Evolutionary conservation across 1,140 invertebrate species (phyloP), one percentile per base, ranked within the genome.

Genomic region (Campodea augens): DNA sequence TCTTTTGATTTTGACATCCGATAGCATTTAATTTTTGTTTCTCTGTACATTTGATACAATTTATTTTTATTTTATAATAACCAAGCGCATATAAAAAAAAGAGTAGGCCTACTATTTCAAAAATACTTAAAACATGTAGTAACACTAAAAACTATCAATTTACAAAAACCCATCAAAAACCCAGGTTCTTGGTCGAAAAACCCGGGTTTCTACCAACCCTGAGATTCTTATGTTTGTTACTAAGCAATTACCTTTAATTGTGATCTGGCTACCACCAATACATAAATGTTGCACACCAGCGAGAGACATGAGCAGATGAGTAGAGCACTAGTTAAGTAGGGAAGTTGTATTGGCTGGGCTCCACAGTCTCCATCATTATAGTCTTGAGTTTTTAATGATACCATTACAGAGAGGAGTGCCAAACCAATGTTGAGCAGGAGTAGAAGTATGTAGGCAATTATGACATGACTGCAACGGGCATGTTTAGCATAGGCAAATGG

Each of bases 231-330:
- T n/a, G n/a, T n/a, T n/a, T n/a, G n/a, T n/a, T n/a, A n/a, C n/a
- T n/a, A n/a, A n/a, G n/a, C n/a, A n/a, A 54, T 54, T 1, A 51
- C 53, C 36, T 49, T 51, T 32, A 54, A 25, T 27, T 54, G 53
- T 24, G 41, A 39, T 25, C 51, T 54, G n/a, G 53, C 53, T 23
- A 53, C 51, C 12, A 45, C 19, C 1, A 54, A 47, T 2, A 54
- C 53, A 23, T 47, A 45, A 22, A 39, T 49, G 48, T 54, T 54
- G 44, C 52, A 54, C 4, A 54, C 15, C 2, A 54, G 48, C 2
- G 53, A 52, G 4, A 54, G 39, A 15, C 52, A 46, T 7, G 53
- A 54, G 41, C 53, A 54, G 32, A 54, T 41, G 0, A 49, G 49
- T 2, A 54, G 48, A 5, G 49, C 49, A 10, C 51, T 42, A 1